A percentile compares a stretch with the other conserved stretches of the same genome.
Evolutionary conservation across 2,113 vertebrate species (phyloP).

Genomic region (Aplodontia rufa): DNA sequence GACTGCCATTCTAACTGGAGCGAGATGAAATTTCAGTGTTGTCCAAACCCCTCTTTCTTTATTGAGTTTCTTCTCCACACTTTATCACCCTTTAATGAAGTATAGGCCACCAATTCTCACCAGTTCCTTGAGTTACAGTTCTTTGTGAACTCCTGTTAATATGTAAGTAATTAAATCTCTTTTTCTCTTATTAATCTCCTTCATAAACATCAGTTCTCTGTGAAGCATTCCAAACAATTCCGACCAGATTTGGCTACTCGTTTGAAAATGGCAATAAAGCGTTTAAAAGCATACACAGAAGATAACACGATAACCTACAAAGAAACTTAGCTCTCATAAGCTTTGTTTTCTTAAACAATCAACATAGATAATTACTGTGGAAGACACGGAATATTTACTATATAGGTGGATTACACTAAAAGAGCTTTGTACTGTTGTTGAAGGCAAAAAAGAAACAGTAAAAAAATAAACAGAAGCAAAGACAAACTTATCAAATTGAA

Average conservation of each 20-base stretch:
- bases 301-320: background rate
- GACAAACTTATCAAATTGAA: background rate
- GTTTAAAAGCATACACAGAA: background rate
- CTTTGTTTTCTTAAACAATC: background rate
- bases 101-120: background rate
- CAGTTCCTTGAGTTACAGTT: background rate
- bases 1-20: too few species aligned
- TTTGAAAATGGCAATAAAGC: background rate
- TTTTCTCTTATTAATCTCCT: background rate
- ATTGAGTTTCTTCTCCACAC: background rate
- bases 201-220: background rate
- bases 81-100: background rate
- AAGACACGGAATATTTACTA: background rate
- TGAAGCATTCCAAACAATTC: background rate
- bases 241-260: background rate
- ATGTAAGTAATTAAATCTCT: background rate
- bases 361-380: background rate
- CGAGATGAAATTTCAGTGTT: too few species aligned
- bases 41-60: background rate
- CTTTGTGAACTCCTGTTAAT: background rate
- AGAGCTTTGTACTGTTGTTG: background rate
- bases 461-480: background rate
- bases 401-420: background rate
- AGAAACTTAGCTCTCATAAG: background rate
- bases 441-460: background rate